A percentile compares a stretch with the other conserved stretches of the same genome.
Conservation (phyloP, 2,113 vertebrate genomes). For the Lycocorax pyrrhopterus region DNA sequence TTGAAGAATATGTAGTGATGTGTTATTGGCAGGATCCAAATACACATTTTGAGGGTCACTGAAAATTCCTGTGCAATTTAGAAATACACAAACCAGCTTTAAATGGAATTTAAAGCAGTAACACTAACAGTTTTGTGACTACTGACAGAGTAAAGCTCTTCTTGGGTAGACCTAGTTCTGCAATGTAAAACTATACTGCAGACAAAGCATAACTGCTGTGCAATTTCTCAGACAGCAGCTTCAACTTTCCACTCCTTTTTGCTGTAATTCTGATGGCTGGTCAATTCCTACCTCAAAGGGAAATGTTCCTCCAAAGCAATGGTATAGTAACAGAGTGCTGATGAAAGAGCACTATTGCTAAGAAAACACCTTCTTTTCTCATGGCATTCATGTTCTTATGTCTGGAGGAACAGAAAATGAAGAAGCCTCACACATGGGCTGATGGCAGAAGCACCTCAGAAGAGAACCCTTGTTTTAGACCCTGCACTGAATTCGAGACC, state of each 20-base stretch:
- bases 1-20: background rate
- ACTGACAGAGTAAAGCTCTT: background rate
- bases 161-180: background rate
- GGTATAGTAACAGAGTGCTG: background rate
- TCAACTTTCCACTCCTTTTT: background rate
- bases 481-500: background rate
- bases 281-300: background rate
- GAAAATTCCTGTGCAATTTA: background rate
- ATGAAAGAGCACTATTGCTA: background rate
- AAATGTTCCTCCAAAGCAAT: background rate
- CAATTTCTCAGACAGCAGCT: background rate
- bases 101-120: background rate
- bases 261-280: background rate
- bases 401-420: background rate
- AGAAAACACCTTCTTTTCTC: background rate
- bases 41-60: background rate
- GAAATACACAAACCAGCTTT: background rate
- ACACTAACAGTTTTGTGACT: background rate
- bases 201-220: background rate
- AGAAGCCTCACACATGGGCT: background rate
- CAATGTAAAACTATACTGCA: background rate
- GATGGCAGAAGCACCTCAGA: background rate
- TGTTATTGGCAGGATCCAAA: background rate
- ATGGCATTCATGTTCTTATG: background rate
- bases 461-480: accelerated